These are phyloP conservation scores for Trachurus trachurus DNA, from an alignment of 2,797 vertebrate genomes.

Conservation along the genomic window DNA sequence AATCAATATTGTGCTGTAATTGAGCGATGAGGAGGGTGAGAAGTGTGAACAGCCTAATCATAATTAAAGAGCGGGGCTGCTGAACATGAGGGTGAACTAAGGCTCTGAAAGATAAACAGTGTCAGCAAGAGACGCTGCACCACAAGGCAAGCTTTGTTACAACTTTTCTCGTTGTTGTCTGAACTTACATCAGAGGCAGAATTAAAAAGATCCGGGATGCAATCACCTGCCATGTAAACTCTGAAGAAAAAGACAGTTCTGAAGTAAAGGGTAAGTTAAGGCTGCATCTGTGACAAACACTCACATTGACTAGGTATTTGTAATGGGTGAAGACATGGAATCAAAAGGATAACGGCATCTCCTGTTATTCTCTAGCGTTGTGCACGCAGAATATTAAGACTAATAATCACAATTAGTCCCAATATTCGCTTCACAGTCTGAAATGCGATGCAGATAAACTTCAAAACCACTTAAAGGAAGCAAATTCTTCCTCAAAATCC, in stretches of 20 bases:
- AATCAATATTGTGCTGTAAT: conserved; percentile 90
- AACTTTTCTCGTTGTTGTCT: conserved; percentile 69
- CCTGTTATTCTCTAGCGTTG: conserved; percentile 9
- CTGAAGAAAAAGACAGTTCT: not conserved
- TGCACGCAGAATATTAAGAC: conserved; percentile 32
- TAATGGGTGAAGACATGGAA: conserved; percentile 18
- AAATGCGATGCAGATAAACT: conserved; percentile 57
- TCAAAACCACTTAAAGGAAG: conserved; percentile 60
- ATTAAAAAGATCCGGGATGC: conserved; percentile 59
- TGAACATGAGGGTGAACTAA: conserved; percentile 75
- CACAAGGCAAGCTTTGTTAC: conserved; percentile 47
- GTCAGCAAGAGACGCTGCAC: conserved; percentile 60
- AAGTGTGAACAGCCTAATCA: conserved; percentile 88
- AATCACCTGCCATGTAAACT: conserved; percentile 28
- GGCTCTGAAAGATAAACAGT: conserved; percentile 78
- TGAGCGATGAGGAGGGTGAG: conserved; percentile 89
- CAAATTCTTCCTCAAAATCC: conserved; percentile 63
- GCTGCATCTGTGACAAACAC: conserved; percentile 9
- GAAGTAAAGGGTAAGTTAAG: conserved; percentile 18
- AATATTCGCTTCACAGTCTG: conserved; percentile 44
- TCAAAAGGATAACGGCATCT: conserved; percentile 39
- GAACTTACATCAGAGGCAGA: conserved; percentile 72
- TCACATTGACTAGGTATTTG: conserved; percentile 4
- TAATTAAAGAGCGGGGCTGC: conserved; percentile 85
- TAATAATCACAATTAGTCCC: conserved; percentile 49